Conservation (phyloP, 1,140 invertebrate species). For the Melipona quadrifasciata region DNA sequence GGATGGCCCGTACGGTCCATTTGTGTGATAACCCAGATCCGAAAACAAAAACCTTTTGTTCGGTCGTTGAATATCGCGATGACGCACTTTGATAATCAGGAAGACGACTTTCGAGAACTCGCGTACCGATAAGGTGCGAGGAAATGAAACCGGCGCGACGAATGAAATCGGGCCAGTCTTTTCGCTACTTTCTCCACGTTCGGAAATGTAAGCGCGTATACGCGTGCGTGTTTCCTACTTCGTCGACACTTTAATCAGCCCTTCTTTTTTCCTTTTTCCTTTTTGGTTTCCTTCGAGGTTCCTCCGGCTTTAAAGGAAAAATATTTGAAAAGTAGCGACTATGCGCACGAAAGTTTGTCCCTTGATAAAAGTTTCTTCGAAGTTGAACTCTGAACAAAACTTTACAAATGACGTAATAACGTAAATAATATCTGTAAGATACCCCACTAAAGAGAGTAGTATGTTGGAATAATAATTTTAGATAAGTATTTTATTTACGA, state of each 20-base stretch:
- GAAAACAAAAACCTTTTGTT: conserved; percentile 64
- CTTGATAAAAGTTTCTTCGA: no score
- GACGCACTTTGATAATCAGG: conserved; percentile 55
- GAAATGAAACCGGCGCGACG: background rate
- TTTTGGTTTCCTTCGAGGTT: no score
- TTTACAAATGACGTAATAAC: no score
- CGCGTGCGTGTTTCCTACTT: background rate
- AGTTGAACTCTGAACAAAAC: no score
- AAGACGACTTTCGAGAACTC: conserved; percentile 44
- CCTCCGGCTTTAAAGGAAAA: no score
- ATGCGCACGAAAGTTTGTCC: no score
- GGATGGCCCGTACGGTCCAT: conserved; percentile 35
- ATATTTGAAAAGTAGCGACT: no score
- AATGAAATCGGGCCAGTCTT: conserved; percentile 7
- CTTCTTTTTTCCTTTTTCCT: no score
- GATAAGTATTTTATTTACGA: no score
- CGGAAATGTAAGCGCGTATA: background rate
- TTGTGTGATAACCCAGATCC: conserved; percentile 68
- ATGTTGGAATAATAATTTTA: no score
- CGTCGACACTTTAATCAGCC: background rate
- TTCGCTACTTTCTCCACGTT: background rate
- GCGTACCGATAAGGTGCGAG: conserved; percentile 32
- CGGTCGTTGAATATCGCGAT: conserved; percentile 47
- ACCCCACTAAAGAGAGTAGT: no score
- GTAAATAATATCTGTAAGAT: no score